A percentile compares a stretch with the other conserved stretches of the same genome.
phyloP scores from a whole-genome alignment of 2,113 vertebrate species.

The Paratilapia polleni region DNA sequence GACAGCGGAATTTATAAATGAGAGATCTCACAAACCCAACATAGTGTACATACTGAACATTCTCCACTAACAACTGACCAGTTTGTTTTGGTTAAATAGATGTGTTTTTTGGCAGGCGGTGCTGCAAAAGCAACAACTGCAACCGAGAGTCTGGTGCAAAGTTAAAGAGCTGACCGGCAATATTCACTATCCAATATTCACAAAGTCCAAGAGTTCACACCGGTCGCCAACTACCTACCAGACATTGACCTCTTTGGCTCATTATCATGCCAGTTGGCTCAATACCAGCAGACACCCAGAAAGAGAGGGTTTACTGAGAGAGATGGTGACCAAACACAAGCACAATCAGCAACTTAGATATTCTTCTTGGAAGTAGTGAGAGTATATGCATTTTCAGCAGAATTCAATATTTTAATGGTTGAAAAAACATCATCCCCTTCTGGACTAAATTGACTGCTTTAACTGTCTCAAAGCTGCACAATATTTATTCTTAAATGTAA shows the following conservation, averaged over 20 bases:
- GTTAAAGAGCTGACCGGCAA: constrained; percentile 3
- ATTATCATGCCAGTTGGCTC: background rate
- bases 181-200: background rate
- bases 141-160: background rate
- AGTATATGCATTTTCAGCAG: background rate
- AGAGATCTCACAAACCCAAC: background rate
- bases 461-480: too few species aligned
- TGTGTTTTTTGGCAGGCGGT: background rate
- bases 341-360: background rate
- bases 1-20: background rate
- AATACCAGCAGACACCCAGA: constrained; percentile 1
- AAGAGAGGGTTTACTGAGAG: background rate
- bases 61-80: background rate
- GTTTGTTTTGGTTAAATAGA: background rate
- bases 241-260: constrained; percentile 3
- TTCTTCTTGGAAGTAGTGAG: background rate
- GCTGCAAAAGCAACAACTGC: background rate
- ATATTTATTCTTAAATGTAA: too few species aligned
- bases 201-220: constrained; percentile 11
- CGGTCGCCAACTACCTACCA: background rate
- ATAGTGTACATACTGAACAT: constrained; percentile 4
- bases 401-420: too few species aligned
- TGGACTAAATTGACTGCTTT: background rate
- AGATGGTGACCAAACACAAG: background rate
- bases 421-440: too few species aligned